These are phyloP conservation scores for Anolis carolinensis DNA, from an alignment of 2,113 vertebrate genomes.

Conservation along the genomic window DNA sequence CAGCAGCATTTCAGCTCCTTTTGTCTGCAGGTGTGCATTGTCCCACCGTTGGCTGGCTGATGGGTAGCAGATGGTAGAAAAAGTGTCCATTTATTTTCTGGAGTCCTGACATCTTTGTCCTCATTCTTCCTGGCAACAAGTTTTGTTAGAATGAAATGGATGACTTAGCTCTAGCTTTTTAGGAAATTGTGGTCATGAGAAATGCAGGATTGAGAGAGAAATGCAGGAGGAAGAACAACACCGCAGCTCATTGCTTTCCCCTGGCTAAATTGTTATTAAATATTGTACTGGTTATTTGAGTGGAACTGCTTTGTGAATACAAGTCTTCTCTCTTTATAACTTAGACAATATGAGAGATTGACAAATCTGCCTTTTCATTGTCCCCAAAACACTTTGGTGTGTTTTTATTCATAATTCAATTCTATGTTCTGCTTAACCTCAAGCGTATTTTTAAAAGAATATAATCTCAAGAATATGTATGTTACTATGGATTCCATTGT, in stretches of 20 bases:
- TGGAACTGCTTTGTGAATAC: neutral
- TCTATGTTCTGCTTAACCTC: neutral
- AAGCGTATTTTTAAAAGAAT: neutral
- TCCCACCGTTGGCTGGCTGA: neutral
- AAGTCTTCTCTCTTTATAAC: neutral
- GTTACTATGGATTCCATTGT: neutral
- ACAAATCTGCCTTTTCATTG: no score
- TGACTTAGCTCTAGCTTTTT: neutral
- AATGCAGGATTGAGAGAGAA: neutral
- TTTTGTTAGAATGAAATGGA: neutral
- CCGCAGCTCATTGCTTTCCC: neutral
- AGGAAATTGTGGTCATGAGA: neutral
- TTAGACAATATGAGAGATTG: neutral
- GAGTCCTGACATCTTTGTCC: neutral
- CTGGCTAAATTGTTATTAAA: neutral
- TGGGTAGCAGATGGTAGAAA: constrained; percentile 8
- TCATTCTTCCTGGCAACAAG: neutral
- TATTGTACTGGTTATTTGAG: neutral
- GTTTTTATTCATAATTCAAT: neutral
- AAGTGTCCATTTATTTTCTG: neutral
- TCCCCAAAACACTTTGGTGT: neutral
- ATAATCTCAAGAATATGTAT: neutral
- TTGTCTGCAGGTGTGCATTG: neutral
- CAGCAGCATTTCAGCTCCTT: neutral
- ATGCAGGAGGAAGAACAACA: neutral